Evolutionary conservation across 2,888 invertebrate species (phyloP).

Genomic region (Napeogenes sylphis): DNA sequence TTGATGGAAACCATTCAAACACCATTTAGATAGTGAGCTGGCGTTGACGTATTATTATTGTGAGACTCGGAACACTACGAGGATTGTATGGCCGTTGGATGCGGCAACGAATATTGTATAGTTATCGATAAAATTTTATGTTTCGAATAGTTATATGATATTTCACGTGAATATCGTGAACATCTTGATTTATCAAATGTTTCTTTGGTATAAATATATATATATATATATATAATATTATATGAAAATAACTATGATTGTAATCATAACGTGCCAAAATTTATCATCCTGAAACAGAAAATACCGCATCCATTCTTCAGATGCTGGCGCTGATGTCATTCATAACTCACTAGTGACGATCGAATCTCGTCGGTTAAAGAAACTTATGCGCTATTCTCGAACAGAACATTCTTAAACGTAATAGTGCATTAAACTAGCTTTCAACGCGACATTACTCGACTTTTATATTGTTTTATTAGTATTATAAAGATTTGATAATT

Average conservation of each 20-base stretch:
- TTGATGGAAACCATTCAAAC: slow-evolving; percentile 77
- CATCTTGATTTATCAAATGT: no score
- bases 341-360: slow-evolving; percentile 38
- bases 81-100: slow-evolving; percentile 17
- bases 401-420: slow-evolving; percentile 23
- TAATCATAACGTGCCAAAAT: background rate
- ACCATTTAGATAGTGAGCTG: slow-evolving; percentile 72
- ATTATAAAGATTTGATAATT: background rate
- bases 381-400: slow-evolving; percentile 33
- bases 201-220: no score
- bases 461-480: slow-evolving; percentile 1
- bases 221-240: background rate
- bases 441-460: slow-evolving; percentile 11
- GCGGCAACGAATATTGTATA: slow-evolving; percentile 20
- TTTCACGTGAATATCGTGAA: background rate
- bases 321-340: slow-evolving; percentile 35
- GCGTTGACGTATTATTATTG: slow-evolving; percentile 74
- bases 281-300: background rate
- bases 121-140: slow-evolving; percentile 14
- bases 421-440: slow-evolving; percentile 30
- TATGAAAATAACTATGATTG: slow-evolving; percentile 23
- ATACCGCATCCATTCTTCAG: slow-evolving; percentile 26
- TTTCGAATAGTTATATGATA: slow-evolving; percentile 9
- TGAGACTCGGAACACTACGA: slow-evolving; percentile 34
- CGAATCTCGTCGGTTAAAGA: slow-evolving; percentile 30